phyloP scores from a whole-genome alignment of 2,888 invertebrate species.

The Carabus problematicus region DNA sequence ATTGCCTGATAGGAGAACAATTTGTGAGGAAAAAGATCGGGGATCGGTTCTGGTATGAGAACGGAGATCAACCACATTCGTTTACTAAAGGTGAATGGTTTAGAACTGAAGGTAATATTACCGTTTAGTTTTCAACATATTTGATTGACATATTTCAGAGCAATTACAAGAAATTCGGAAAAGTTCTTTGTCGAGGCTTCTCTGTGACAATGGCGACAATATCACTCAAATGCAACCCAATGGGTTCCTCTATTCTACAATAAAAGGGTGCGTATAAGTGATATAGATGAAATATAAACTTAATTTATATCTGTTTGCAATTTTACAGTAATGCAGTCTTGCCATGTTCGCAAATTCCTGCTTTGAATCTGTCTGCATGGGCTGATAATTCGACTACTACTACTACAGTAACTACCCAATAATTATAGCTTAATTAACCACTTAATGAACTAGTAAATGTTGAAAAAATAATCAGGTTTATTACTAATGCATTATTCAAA shows the following conservation, averaged over 20 bases:
- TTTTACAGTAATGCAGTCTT: constrained; percentile 5
- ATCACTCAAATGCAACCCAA: constrained; percentile 6
- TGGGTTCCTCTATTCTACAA: background rate
- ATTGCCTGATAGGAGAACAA: background rate
- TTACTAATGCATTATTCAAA: no score
- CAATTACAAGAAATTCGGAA: constrained; percentile 8
- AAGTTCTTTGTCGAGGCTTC: background rate
- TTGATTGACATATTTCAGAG: background rate
- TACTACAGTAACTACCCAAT: background rate
- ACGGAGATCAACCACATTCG: background rate
- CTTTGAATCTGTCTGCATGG: constrained; percentile 5
- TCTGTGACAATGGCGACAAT: constrained; percentile 9
- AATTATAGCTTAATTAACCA: no score
- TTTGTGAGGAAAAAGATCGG: constrained; percentile 9
- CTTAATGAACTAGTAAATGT: no score
- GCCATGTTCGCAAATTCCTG: constrained; percentile 1
- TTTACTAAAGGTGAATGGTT: background rate
- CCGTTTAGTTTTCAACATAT: background rate
- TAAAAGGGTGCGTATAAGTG: background rate
- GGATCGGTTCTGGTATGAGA: constrained; percentile 12
- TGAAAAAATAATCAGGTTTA: no score
- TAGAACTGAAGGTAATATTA: background rate
- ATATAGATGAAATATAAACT: background rate
- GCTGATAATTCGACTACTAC: background rate
- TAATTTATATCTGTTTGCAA: background rate